Percentiles rank a stretch among this genome's conserved stretches.
These are phyloP conservation scores for Poecilia wingei DNA, from an alignment of 2,797 vertebrate genomes.

Conservation along the genomic window DNA sequence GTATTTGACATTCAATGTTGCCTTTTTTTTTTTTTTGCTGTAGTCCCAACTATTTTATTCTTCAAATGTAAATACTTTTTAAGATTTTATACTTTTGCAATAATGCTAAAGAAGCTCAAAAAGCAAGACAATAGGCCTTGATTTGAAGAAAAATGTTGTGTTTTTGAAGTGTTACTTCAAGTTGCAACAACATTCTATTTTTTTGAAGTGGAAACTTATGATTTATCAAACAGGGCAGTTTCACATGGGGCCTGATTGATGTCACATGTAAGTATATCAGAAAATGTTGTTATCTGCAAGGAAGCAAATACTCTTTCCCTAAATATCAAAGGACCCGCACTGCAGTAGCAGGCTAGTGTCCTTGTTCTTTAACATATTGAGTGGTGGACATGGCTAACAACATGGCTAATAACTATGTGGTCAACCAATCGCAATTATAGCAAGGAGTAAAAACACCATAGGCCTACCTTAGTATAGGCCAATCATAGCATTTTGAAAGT, in stretches of 20 bases:
- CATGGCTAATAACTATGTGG: not conserved
- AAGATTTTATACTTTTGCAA: no score
- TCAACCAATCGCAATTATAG: not conserved
- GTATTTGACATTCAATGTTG: no score
- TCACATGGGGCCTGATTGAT: no score
- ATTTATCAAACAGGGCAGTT: not conserved
- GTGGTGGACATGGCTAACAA: not conserved
- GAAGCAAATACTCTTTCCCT: not conserved
- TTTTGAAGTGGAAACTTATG: not conserved
- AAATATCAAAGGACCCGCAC: not conserved
- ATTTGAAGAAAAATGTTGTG: no score
- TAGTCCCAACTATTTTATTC: no score
- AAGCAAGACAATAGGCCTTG: no score
- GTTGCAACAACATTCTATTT: not conserved
- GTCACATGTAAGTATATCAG: not conserved
- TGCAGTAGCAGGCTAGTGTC: not conserved
- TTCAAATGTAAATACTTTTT: no score
- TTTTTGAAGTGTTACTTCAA: not conserved
- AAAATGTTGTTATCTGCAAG: not conserved
- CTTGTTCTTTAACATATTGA: not conserved
- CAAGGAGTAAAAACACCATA: not conserved
- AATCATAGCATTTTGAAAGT: not conserved
- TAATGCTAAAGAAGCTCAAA: no score
- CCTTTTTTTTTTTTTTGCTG: no score
- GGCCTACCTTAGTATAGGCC: not conserved